Evolutionary conservation across 2,888 invertebrate species (phyloP), one percentile per base, ranked within the genome.

Genomic region (Athetis lepigone): DNA sequence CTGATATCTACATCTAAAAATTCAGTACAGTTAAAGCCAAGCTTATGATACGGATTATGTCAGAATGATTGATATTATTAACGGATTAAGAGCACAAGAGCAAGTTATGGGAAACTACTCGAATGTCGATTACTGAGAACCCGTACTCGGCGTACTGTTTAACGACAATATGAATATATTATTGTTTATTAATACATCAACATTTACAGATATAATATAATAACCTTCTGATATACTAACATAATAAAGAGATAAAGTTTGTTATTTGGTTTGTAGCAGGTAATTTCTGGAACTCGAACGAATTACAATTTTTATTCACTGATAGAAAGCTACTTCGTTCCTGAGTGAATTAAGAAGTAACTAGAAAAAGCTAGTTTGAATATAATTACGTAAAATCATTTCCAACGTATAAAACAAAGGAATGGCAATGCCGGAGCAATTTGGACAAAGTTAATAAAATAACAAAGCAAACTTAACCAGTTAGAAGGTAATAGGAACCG

Each of bases 61-160:
- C 52, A n/a, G 57, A 71, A 57, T 76, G 42, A 63, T 76, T 54
- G 66, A 56, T 73, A 71, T 73, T 65, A 66, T 40, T 72, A 61
- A 57, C 45, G 43, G 50, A 74, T 74, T 76, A 71, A 25, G 33
- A 39, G 11, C 57, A 59, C 40, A 42, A 69, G 37, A 69, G 23
- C 27, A 42, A 70, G 52, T 33, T 71, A 52, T 29, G 40, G 37
- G 54, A 60, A 64, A 47, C 50, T 52, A 59, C 33, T 76, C 25
- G 23, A 47, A 54, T 76, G 37, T 56, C 56, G 72, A 72, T 71
- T 59, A 52, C 39, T 27, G 33, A 42, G 29, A 25, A 54, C 23
- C 19, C 11, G 40, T 27, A 23, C 40, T 40, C 13, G 19, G 37
- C n/a, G 71, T 47, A 40, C 25, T 16, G 46, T 36, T 64, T 46